Base-by-base conservation (phyloP, 2,797 vertebrate genomes). In the Anguilla megastoma region DNA sequence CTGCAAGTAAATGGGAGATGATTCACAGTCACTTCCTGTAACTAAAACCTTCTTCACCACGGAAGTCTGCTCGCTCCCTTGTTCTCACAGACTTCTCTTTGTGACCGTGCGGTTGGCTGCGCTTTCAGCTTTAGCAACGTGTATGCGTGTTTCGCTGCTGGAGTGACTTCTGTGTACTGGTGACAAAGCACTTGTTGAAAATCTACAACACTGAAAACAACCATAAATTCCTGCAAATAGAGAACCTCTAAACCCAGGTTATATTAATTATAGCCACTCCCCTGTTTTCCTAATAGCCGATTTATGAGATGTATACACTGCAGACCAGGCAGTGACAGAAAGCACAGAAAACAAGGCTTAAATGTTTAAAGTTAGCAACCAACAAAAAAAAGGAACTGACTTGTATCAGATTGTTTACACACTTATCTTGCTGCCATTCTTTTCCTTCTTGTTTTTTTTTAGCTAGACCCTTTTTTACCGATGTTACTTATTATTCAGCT, bases 11-110 rank as follows among this genome's bases (percentile, higher is more conserved):
- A 50, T 24, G 45, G 79, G 24, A 82, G 41, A 24, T 21, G 79
- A 82, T 24, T 82, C 79, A 82, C 21, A 50, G 45, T 82, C 45
- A n/a, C 79, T 82, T 82, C 79, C 79, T 82, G 79, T 82, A 82
- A 82, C 41, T 50, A 82, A 48, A 48, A 50, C 41, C 45, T 48
- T 41, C 36, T 80, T 80, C 76, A 80, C 76, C 76, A 80, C 79
- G 74, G 74, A 79, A 82, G 79, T 82, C 41, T 82, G 79, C 21
- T 2, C 79, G 18, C 69, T 74, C 79, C 45, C 24, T n/a, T 3
- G 21, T 82, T 82, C 79, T 50, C 79, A 82, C 79, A 82, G 45
- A 50, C 79, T n/a, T 45, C 79, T 82, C 79, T 79, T 79, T 79
- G 45, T 82, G 79, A 48, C 79, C 12, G 14, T 48, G 45, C 6